Conservation (phyloP, 2,888 invertebrate species). For the Ochropleura plecta region DNA sequence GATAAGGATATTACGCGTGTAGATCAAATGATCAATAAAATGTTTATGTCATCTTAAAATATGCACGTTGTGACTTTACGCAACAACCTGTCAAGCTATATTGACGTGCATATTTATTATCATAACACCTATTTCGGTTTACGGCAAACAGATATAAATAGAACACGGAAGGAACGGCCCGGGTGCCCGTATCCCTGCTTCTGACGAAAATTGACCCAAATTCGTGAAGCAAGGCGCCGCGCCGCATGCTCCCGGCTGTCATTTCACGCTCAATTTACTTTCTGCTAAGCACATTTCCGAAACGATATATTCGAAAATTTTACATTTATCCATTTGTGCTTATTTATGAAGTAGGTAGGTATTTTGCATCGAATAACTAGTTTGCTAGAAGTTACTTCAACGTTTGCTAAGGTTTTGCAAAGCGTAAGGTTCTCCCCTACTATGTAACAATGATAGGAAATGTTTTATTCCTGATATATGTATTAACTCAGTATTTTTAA, state of each 20-base stretch:
- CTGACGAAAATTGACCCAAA: slow-evolving; percentile 82
- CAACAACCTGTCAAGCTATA: slow-evolving; percentile 55
- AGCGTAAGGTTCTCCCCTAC: background rate
- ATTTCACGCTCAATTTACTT: slow-evolving; percentile 85
- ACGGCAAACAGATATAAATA: slow-evolving; percentile 71
- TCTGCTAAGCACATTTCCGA: slow-evolving; percentile 74
- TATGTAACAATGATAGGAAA: background rate
- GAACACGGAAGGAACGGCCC: slow-evolving; percentile 71
- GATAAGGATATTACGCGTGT: background rate
- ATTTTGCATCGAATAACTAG: slow-evolving; percentile 6
- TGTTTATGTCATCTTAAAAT: slow-evolving; percentile 20
- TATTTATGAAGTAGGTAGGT: slow-evolving; percentile 17
- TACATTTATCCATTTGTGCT: slow-evolving; percentile 39
- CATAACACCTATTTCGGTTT: slow-evolving; percentile 67
- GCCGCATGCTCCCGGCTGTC: slow-evolving; percentile 74
- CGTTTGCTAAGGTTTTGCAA: background rate
- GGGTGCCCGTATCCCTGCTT: slow-evolving; percentile 64
- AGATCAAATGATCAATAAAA: slow-evolving; percentile 5
- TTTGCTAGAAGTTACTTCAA: background rate
- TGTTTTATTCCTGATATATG: background rate
- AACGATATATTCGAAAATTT: slow-evolving; percentile 68
- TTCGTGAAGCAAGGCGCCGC: slow-evolving; percentile 73
- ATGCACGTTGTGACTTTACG: slow-evolving; percentile 34
- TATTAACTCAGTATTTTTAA: too few relatives aligned
- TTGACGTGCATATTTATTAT: slow-evolving; percentile 58